Evolutionary conservation across 2,797 vertebrate species (phyloP), one percentile per base, ranked within the genome.

Genomic region (Scomberomorus guttatus): DNA sequence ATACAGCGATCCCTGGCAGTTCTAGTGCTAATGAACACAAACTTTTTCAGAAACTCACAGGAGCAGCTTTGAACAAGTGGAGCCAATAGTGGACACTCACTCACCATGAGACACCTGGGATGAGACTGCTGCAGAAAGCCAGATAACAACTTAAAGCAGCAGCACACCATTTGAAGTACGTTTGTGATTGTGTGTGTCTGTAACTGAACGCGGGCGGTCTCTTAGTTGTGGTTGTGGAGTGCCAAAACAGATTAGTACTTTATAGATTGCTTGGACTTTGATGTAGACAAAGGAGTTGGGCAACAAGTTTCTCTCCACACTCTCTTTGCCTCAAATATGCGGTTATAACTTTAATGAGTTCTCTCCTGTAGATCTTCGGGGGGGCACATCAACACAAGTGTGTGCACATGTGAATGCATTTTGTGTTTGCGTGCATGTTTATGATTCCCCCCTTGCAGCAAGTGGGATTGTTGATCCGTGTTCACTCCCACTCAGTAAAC

Each of bases 401-500:
- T 37, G 61, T 80, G 55, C 50, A 12, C 44, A n/a, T 64, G 72
- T 51, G 48, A 54, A 64, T 59, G 13, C 1, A 5, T 62, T 32
- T 64, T 77, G n/a, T 50, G 42, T 72, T 73, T 58, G 15, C 10
- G 1, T 6, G 18, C 12, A n/a, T 75, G 27, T 70, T 64, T 65
- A 42, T 60, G 39, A 70, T 64, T 50, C n/a, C 13, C 20, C 51
- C 42, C 14, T 66, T 63, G 5, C 51, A 80, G 76, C 81, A 80
- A 79, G 56, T 89, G 62, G 68, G 81, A 73, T 68, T 77, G 76
- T 58, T 88, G 72, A 83, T 75, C 80, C 51, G 8, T 62, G 68
- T 29, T 82, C 17, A 60, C 81, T 80, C 70, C 60, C 34, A 34
- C 77, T 85, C 70, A 29, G 75, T 90, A 90, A 94, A 92, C 89